Base-by-base conservation (phyloP, 2,888 invertebrate genomes). In the Epirrita christyi region DNA sequence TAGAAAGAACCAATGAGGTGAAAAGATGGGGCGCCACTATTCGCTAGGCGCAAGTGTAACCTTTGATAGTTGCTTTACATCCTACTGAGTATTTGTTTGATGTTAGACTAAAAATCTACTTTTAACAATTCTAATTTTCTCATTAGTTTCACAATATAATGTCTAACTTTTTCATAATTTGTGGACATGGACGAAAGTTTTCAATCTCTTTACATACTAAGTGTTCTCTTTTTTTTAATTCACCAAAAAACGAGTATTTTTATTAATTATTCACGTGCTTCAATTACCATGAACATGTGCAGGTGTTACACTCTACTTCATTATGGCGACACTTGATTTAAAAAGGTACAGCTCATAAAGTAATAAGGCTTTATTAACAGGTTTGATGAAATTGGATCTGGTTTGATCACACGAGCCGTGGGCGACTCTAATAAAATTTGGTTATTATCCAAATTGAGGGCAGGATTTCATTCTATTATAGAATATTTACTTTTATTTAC, bases 341-440 rank as follows among this genome's bases (percentile, higher is more conserved):
- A 59, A 56, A 59, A 59, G 36, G 53, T 54, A 48, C 36, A 28
- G 38, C 44, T 54, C 55, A 53, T 62, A 61, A 59, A 63, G 65
- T 63, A 63, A 66, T 66, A 59, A 61, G 61, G 13, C 38, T 53
- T 42, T 55, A 58, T 55, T 44, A 52, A 63, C 56, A 44, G 65
- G 62, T 60, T 56, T 54, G 27, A 43, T 28, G 54, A 59, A 29
- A 48, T 56, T 27, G 56, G 53, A 11, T 36, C 54, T 37, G 38
- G 48, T 34, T 28, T 29, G 45, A 21, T 13, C 14, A 21, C 14
- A 8, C 41, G 38, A 52, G 28, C 13, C 37, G 66, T 61, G 62
- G 61, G 60, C 60, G 62, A 49, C 28, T 44, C 14, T 41, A n/a
- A 59, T 66, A 56, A 53, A 59, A 29, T 64, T 63, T 58, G n/a